Evolutionary conservation across 2,888 invertebrate species (phyloP).

Genomic region (Drosophila melanosoma): DNA sequence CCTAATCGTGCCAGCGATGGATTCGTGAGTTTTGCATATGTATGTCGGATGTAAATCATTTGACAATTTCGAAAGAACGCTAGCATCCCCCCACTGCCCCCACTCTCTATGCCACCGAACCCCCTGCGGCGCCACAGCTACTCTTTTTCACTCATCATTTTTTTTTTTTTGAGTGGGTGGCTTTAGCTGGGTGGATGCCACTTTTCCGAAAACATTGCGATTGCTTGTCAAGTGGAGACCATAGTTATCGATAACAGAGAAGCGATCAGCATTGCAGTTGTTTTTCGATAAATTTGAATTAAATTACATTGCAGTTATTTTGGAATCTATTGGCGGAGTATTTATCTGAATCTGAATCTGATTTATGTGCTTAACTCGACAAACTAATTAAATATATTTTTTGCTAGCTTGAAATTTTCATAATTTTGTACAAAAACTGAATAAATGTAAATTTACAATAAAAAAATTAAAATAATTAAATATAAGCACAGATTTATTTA

Average conservation of each 20-base stretch:
- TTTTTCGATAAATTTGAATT: not conserved
- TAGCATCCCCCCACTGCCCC: slow-evolving; percentile 12
- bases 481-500: fast-evolving
- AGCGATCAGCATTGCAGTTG: not conserved
- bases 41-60: slow-evolving; percentile 83
- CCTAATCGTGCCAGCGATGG: slow-evolving; percentile 82
- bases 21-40: slow-evolving; percentile 83
- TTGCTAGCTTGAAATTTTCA: not conserved
- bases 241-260: slow-evolving; percentile 14
- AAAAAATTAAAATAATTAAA: not conserved
- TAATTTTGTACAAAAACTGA: not conserved
- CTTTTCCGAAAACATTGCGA: slow-evolving; percentile 3
- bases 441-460: not conserved
- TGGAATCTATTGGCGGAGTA: not conserved
- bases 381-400: not conserved
- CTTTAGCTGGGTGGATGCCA: not conserved
- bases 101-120: not conserved
- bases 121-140: slow-evolving; percentile 21
- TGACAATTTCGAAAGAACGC: slow-evolving; percentile 74
- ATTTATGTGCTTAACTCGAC: not conserved
- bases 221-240: slow-evolving; percentile 6
- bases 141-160: not conserved
- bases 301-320: not conserved
- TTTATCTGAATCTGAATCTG: not conserved
- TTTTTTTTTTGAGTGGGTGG: slow-evolving; percentile 21